phyloP scores from a whole-genome alignment of 2,797 vertebrate genomes.

The Anguilla megastoma region DNA sequence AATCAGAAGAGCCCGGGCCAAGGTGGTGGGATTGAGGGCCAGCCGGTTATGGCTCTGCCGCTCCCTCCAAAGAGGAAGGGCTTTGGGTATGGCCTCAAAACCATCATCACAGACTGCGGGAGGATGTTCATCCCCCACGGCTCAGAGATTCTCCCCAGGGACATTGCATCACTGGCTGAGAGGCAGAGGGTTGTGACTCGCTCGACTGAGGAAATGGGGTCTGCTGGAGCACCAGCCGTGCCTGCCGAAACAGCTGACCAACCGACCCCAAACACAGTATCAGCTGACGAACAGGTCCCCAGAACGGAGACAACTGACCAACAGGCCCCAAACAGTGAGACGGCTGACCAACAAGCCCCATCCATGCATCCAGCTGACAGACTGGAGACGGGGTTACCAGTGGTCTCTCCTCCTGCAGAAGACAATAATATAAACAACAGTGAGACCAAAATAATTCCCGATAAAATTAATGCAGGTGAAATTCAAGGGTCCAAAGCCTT shows the following conservation, averaged over 20 bases:
- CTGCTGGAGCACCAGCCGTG: background rate
- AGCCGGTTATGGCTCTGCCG: slow-evolving; percentile 14
- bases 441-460: slow-evolving; percentile 21
- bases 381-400: slow-evolving; percentile 3
- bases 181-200: slow-evolving; percentile 24
- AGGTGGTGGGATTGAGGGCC: slow-evolving; percentile 14
- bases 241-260: background rate
- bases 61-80: slow-evolving; percentile 64
- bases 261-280: background rate
- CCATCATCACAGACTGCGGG: slow-evolving; percentile 71
- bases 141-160: slow-evolving; percentile 47
- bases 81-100: slow-evolving; percentile 70
- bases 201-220: slow-evolving; percentile 37
- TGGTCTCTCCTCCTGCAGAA: slow-evolving; percentile 25
- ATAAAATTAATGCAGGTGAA: slow-evolving; percentile 38
- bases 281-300: background rate
- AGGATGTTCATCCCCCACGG: slow-evolving; percentile 74
- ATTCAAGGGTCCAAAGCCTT: slow-evolving; percentile 43
- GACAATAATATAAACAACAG: slow-evolving; percentile 33
- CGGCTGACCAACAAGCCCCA: background rate
- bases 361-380: background rate
- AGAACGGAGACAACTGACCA: too few relatives aligned
- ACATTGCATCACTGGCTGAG: slow-evolving; percentile 49
- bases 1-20: slow-evolving; percentile 6
- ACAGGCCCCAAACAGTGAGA: background rate